These are phyloP conservation scores for Melipona bicolor DNA, from an alignment of 2,888 invertebrate genomes.

Conservation along the genomic window DNA sequence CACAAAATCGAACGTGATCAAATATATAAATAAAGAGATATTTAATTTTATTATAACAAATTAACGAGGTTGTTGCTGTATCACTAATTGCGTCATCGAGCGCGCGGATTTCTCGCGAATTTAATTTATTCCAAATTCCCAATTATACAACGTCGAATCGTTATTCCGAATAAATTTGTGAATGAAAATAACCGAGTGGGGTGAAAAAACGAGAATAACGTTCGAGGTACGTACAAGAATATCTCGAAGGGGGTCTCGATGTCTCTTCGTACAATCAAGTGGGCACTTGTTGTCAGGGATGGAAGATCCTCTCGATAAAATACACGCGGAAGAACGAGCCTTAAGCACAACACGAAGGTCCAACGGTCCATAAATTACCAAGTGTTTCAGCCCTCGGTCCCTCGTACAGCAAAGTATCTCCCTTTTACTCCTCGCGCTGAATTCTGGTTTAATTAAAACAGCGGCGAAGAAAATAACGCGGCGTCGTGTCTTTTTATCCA, in stretches of 20 bases:
- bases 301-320: conserved; percentile 44
- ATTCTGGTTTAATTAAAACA: conserved; percentile 23
- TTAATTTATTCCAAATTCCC: no score
- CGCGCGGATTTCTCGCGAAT: no score
- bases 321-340: conserved; percentile 41
- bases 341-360: conserved; percentile 28
- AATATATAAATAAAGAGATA: no score
- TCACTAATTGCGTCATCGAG: no score
- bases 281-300: conserved; percentile 40
- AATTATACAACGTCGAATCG: neutral
- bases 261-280: conserved; percentile 47
- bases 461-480: neutral
- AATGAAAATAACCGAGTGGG: neutral
- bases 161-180: neutral
- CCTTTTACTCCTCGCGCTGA: neutral
- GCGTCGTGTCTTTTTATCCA: neutral
- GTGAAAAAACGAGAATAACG: neutral
- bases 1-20: no score
- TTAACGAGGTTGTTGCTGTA: no score
- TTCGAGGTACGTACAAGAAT: conserved; percentile 15
- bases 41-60: no score
- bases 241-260: conserved; percentile 29
- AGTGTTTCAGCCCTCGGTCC: neutral
- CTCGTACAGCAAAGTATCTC: conserved; percentile 2
- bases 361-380: conserved; percentile 40